phyloP scores from a whole-genome alignment of 2,888 invertebrate species.

The Polylopha cassiicola region DNA sequence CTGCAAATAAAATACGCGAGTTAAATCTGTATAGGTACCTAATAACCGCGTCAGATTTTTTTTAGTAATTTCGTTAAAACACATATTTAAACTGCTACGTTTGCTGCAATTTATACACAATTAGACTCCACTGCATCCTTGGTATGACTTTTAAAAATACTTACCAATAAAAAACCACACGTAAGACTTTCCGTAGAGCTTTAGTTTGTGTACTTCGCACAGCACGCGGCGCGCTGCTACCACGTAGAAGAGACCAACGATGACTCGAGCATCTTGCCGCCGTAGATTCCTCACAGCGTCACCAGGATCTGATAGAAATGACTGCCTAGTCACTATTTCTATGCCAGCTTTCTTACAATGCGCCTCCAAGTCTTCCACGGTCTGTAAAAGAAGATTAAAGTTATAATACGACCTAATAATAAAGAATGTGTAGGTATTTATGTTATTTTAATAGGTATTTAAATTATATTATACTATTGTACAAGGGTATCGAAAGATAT shows the following conservation, averaged over 20 bases:
- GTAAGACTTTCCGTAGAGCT: conserved; percentile 95
- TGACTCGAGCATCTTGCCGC: conserved; percentile 97
- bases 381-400: conserved; percentile 82
- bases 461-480: no score
- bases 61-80: no score
- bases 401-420: no score
- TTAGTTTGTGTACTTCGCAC: conserved; percentile 96
- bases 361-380: conserved; percentile 97
- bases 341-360: conserved; percentile 94
- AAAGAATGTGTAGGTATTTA: no score
- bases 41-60: no score
- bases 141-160: conserved; percentile 32
- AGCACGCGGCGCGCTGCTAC: conserved; percentile 97
- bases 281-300: conserved; percentile 97
- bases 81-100: no score
- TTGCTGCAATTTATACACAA: no score
- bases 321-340: conserved; percentile 97
- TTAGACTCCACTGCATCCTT: no score
- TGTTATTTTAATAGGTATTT: no score
- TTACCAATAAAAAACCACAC: conserved; percentile 99
- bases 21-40: no score
- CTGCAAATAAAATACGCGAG: no score
- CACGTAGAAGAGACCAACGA: conserved; percentile 98
- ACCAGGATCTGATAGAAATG: conserved; percentile 96
- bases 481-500: no score